phyloP scores from a whole-genome alignment of 2,113 vertebrate genomes.

The Odobenus rosmarus region DNA sequence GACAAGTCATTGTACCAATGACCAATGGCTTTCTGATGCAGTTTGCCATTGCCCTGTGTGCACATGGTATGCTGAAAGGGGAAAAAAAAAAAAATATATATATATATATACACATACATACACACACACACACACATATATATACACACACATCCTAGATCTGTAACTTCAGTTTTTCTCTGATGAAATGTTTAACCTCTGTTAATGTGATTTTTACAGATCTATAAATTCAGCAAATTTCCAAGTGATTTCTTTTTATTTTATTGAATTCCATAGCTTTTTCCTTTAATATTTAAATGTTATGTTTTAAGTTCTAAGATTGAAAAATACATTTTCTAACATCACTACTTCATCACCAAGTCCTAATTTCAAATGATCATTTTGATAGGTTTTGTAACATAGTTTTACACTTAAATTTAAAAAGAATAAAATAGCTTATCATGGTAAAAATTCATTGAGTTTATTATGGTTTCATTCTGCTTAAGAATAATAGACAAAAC shows the following conservation, averaged over 20 bases:
- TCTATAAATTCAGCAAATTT: not conserved
- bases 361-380: not conserved
- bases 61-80: not conserved
- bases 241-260: not conserved
- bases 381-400: not conserved
- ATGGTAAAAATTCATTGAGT: not conserved
- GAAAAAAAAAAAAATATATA: not conserved
- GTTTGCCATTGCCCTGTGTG: not conserved
- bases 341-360: not conserved
- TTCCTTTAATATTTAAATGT: not conserved
- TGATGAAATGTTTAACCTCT: constrained; percentile 15
- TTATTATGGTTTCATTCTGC: constrained; percentile 12
- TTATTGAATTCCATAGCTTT: not conserved
- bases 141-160: not conserved
- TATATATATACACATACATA: not conserved
- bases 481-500: not conserved
- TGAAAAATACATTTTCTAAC: not conserved
- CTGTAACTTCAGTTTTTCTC: not conserved
- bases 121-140: not conserved
- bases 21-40: not conserved
- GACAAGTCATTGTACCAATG: not conserved
- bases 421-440: not conserved
- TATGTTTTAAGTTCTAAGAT: not conserved
- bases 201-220: not conserved
- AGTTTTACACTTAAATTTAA: not conserved